A percentile compares a stretch with the other conserved stretches of the same genome.
Conservation (phyloP, 1,140 invertebrate species). For the Nasonia giraulti region DNA sequence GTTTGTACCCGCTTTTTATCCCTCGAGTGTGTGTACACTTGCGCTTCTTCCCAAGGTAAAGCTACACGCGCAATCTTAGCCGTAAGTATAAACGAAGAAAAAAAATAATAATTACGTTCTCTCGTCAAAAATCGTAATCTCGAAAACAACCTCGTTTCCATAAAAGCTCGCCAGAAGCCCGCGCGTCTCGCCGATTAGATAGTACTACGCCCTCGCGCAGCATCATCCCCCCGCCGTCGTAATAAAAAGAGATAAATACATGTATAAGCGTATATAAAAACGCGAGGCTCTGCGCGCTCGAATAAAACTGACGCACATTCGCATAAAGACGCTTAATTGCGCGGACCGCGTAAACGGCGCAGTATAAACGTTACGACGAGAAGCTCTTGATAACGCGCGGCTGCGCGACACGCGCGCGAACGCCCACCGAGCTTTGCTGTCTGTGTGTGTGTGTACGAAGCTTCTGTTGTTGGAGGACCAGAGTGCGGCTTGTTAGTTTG, state of each 20-base stretch:
- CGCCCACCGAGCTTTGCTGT: not conserved
- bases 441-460: no score
- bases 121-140: no score
- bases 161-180: no score
- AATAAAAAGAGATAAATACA: not conserved
- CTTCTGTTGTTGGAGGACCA: no score
- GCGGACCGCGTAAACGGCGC: not conserved
- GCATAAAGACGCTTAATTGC: conserved; percentile 27
- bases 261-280: not conserved
- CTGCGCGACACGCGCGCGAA: not conserved
- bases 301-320: conserved; percentile 1
- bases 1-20: conserved; percentile 64
- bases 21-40: not conserved
- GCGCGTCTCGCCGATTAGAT: no score
- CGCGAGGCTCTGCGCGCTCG: not conserved
- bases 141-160: no score
- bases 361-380: conserved; percentile 14
- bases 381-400: not conserved
- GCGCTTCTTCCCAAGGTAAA: no score
- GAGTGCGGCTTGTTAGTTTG: not conserved
- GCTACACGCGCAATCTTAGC: no score
- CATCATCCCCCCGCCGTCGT: no score
- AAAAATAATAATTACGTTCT: no score
- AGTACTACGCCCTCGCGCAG: no score
- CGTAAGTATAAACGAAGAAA: no score